Evolutionary conservation across 2,113 vertebrate genomes (phyloP).

Genomic region (Oreocharis arfaki): DNA sequence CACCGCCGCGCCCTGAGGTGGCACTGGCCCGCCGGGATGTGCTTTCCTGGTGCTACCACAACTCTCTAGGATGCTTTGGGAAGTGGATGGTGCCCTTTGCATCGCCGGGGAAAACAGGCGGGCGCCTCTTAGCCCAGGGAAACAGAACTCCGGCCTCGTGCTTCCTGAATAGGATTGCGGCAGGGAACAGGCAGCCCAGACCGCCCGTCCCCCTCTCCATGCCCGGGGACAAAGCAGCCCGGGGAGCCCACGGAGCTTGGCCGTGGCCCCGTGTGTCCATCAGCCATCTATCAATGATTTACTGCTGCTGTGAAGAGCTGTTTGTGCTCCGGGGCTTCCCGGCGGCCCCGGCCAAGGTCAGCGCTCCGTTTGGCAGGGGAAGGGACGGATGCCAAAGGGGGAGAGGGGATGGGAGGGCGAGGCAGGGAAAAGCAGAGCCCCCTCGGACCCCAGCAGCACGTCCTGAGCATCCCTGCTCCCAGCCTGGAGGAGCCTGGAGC

Average conservation of each 20-base stretch:
- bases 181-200: not conserved
- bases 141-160: not conserved
- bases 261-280: not conserved
- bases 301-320: not conserved
- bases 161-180: not conserved
- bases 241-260: not conserved
- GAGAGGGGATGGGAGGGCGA: fast-evolving
- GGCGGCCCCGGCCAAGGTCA: constrained; percentile 23
- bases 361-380: not conserved
- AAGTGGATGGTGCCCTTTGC: not conserved
- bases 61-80: not conserved
- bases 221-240: not conserved
- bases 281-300: constrained; percentile 39
- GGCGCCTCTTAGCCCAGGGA: not conserved
- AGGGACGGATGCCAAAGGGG: not conserved
- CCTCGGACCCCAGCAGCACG: fast-evolving
- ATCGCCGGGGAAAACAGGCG: not conserved
- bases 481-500: fast-evolving
- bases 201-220: fast-evolving
- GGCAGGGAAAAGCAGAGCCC: not conserved
- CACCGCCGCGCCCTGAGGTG: fast-evolving
- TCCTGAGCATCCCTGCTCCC: not conserved
- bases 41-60: not conserved
- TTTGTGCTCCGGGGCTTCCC: constrained; percentile 2
- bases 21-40: fast-evolving